phyloP scores from a whole-genome alignment of 2,888 invertebrate species.

The Hirtodrosophila duncani region DNA sequence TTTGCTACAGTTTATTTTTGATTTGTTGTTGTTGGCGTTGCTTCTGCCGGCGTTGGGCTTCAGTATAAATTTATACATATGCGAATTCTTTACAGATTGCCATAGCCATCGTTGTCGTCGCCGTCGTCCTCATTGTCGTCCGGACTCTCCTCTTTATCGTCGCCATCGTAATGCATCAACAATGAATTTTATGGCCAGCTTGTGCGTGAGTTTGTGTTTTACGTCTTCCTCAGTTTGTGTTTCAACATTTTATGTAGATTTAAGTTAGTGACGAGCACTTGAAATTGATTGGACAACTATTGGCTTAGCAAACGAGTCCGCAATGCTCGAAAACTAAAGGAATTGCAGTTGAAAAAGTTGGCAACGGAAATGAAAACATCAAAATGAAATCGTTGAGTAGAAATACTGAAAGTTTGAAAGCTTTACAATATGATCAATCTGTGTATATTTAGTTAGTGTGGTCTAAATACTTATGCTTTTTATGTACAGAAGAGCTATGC shows the following conservation, averaged over 20 bases:
- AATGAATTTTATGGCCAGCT: conserved; percentile 53
- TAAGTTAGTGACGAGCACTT: conserved; percentile 53
- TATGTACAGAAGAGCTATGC: no score
- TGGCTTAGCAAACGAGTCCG: conserved; percentile 64
- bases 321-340: conserved; percentile 40
- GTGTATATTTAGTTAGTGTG: conserved; percentile 29
- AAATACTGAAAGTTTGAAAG: conserved; percentile 20
- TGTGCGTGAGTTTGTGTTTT: conserved; percentile 10
- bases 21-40: conserved; percentile 18
- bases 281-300: conserved; percentile 70
- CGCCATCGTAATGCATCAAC: conserved; percentile 48
- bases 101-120: conserved; percentile 17
- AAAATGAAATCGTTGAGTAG: conserved; percentile 57
- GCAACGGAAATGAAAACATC: conserved; percentile 33
- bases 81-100: conserved; percentile 22
- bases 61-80: conserved; percentile 47
- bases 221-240: conserved; percentile 9
- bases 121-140: conserved; percentile 4
- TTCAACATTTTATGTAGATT: conserved; percentile 58
- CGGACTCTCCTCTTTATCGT: not conserved
- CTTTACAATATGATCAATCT: conserved; percentile 61
- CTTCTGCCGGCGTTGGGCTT: conserved; percentile 13
- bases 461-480: no score
- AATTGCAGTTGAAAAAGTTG: conserved; percentile 42
- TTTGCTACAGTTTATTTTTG: conserved; percentile 33